Conservation (phyloP, 2,797 vertebrate genomes). For the Peromyscus eremicus region DNA sequence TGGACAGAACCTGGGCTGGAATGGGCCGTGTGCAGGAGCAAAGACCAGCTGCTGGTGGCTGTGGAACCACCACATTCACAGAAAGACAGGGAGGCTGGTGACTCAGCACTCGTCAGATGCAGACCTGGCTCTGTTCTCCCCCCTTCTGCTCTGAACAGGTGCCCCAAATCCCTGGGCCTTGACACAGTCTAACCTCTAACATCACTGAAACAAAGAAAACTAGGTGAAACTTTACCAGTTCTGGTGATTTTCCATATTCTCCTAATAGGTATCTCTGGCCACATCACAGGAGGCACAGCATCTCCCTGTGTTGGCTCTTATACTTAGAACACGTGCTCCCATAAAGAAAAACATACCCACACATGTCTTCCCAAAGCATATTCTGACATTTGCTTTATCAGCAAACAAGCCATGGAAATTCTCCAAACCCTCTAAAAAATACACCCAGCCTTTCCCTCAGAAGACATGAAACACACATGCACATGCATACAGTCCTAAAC, state of each 20-base stretch:
- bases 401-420: constrained; percentile 68
- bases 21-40: neutral
- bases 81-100: neutral
- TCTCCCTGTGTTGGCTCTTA: neutral
- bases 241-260: constrained; percentile 55
- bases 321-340: constrained; percentile 30
- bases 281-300: neutral
- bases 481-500: neutral
- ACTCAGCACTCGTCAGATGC: neutral
- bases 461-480: neutral
- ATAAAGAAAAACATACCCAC: constrained; percentile 65
- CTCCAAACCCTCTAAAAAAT: constrained; percentile 62
- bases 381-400: constrained; percentile 65
- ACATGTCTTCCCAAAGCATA: constrained; percentile 36
- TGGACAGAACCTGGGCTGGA: neutral
- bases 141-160: neutral
- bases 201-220: neutral
- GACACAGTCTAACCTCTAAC: neutral
- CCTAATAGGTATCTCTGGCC: neutral
- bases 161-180: neutral
- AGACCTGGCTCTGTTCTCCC: neutral
- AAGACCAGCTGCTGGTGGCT: neutral
- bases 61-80: neutral
- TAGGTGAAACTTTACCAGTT: neutral
- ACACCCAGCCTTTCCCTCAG: constrained; percentile 46